Evolutionary conservation across 2,113 vertebrate species (phyloP), one percentile per base, ranked within the genome.

Genomic region (Capreolus pygargus): DNA sequence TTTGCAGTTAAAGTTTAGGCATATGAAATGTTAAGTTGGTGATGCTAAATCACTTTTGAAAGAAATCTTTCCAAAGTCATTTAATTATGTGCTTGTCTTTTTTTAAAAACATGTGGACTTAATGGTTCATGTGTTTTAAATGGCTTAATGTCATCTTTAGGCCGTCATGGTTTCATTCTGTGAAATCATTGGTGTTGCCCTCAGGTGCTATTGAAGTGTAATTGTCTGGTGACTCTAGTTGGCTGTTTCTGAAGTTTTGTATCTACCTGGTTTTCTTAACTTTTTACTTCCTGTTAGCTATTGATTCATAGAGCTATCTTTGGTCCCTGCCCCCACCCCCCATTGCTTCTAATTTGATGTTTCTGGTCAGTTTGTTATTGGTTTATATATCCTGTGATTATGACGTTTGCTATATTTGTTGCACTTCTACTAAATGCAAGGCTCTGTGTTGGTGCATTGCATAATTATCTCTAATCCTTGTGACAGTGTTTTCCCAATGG

Each of bases 1-100:
- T 92, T 76, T 58, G 15, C 54, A 39, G 52, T 92, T 76, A 25
- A 88, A 78, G 61, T 74, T 61, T 90, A 76, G 50, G 60, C 30
- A 12, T 50, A 33, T 78, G 45, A 79, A 58, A 57, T 64, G 39
- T 79, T 95, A 95, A 86, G 57, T 89, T 47, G 83, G 83, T 95
- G 88, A 87, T 95, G 89, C 12, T 74, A 64, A 94, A 64, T 96
- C 67, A 36, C 47, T 89, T 92, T 94, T 91, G 43, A 85, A 86
- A 86, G 79, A 52, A 83, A 52, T 67, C 50, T 94, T 96, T 82
- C 52, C 64, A 55, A 89, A 93, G 47, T 97, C 86, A 76, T 76
- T 39, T 43, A 83, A 30, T 94, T 89, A 67, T 81, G 57, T 50
- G 16, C 86, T 92, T 94, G 19, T 91, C 54, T 36, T 70, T 21